phyloP scores from a whole-genome alignment of 53 echinoderm and acorn worm species.

The Paelopatides confundens region DNA sequence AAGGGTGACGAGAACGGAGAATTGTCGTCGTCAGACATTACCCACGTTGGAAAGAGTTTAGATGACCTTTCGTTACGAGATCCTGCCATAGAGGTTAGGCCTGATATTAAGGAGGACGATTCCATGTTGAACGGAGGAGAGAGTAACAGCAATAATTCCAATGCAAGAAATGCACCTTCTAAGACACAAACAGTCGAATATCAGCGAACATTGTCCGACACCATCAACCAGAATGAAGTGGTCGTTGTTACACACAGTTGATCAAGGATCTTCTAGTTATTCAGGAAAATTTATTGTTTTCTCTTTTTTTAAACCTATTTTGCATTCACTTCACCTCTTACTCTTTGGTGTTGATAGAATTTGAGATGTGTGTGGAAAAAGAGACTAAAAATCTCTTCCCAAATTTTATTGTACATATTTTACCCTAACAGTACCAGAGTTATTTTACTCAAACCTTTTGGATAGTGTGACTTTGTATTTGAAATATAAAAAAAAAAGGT shows the following conservation, averaged over 20 bases:
- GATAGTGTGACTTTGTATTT: no score
- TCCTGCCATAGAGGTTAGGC: not conserved
- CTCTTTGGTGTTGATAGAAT: no score
- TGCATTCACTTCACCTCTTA: no score
- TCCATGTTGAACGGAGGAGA: not conserved
- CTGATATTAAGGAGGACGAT: not conserved
- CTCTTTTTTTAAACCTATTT: no score
- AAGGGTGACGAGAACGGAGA: not conserved
- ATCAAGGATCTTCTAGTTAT: not conserved
- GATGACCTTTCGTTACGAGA: not conserved
- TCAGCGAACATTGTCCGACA: constrained; percentile 9
- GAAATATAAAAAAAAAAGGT: no score
- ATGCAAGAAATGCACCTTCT: not conserved
- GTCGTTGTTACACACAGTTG: constrained; percentile 12
- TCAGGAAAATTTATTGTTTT: no score
- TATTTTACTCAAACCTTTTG: no score
- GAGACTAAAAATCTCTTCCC: no score
- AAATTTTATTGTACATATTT: no score
- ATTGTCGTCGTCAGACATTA: not conserved
- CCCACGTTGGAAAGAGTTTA: not conserved
- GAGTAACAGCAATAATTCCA: constrained; percentile 1
- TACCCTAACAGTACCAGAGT: no score
- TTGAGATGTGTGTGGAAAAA: no score
- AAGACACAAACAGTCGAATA: not conserved
- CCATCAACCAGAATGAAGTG: constrained; percentile 28